Evolutionary conservation across 2,797 vertebrate species (phyloP).

Genomic region (Enteromius radiatus): DNA sequence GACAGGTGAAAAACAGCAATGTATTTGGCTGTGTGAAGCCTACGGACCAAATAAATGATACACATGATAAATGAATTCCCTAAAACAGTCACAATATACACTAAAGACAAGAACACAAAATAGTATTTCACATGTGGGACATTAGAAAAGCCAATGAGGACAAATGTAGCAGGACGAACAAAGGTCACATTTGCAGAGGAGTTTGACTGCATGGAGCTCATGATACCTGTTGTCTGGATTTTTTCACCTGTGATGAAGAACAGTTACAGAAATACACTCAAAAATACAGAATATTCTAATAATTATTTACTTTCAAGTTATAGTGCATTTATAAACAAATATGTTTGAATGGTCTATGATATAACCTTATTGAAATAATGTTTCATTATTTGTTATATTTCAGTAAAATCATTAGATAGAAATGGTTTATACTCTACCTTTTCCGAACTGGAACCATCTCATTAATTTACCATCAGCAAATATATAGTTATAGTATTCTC

Average conservation of each 20-base stretch:
- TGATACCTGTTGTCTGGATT: not conserved
- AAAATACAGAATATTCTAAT: not conserved
- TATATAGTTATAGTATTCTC: too few species aligned
- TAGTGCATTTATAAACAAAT: not conserved
- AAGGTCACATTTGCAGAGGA: conserved; percentile 8
- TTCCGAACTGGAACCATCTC: too few species aligned
- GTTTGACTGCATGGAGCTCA: not conserved
- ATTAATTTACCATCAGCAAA: too few species aligned
- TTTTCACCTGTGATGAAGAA: conserved; percentile 11
- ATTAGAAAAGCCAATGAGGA: conserved; percentile 47
- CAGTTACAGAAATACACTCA: not conserved
- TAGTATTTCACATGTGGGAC: conserved; percentile 49
- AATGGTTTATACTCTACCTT: too few species aligned
- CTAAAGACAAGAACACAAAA: conserved; percentile 48
- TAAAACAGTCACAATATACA: conserved; percentile 55
- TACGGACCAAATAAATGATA: conserved; percentile 32
- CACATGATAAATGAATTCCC: conserved; percentile 56
- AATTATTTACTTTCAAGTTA: not conserved
- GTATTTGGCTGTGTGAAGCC: conserved; percentile 58
- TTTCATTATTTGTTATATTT: not conserved
- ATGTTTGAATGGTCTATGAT: not conserved
- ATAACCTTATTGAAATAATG: not conserved
- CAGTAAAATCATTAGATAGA: not conserved
- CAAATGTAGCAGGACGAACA: conserved; percentile 35
- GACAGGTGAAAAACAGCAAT: conserved; percentile 50